phyloP scores from a whole-genome alignment of 2,888 invertebrate genomes.

The Thymelicus lineola region DNA sequence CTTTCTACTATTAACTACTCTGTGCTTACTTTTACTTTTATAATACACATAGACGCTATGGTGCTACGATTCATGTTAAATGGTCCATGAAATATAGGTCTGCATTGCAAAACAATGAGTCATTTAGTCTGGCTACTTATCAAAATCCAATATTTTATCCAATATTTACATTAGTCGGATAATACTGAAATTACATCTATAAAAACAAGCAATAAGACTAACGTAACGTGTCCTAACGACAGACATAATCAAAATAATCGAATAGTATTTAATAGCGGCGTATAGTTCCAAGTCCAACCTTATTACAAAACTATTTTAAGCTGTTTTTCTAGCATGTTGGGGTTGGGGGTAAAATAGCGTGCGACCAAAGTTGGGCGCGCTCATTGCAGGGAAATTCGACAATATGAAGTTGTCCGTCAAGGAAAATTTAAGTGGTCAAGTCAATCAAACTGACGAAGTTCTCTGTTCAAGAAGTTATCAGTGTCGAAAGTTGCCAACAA shows the following conservation, averaged over 20 bases:
- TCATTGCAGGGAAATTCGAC: not conserved
- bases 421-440: constrained; percentile 5
- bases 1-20: too few relatives aligned
- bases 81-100: constrained; percentile 30
- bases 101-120: constrained; percentile 27
- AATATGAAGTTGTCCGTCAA: constrained; percentile 2
- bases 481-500: constrained; percentile 1
- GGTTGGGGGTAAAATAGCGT: not conserved
- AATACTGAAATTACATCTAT: constrained; percentile 1
- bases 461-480: not conserved
- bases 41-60: not conserved
- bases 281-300: not conserved
- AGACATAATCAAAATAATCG: not conserved
- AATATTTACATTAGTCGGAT: constrained; percentile 10
- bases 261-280: not conserved
- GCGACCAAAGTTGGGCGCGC: not conserved
- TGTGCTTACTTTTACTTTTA: too few relatives aligned
- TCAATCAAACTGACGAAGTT: constrained; percentile 8
- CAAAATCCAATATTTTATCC: constrained; percentile 3
- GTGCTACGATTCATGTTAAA: constrained; percentile 12
- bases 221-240: not conserved
- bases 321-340: not conserved
- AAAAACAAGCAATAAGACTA: constrained; percentile 5
- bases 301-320: not conserved
- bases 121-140: constrained; percentile 23